These are phyloP conservation scores for Fundulus diaphanus DNA, from an alignment of 2,797 vertebrate species.

Conservation along the genomic window DNA sequence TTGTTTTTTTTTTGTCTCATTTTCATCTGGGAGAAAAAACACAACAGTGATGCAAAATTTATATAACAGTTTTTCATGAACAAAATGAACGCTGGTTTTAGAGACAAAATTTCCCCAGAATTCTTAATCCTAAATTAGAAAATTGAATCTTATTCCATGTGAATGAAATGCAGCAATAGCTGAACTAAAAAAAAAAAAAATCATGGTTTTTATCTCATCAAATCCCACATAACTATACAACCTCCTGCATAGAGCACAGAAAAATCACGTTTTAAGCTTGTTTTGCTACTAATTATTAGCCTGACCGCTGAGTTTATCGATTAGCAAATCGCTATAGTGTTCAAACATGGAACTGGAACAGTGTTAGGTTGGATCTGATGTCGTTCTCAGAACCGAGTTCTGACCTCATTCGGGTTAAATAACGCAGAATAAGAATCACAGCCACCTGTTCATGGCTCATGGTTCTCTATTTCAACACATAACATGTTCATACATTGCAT, in stretches of 20 bases:
- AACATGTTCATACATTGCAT: background rate
- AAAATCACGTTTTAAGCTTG: background rate
- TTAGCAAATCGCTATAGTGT: too few relatives aligned
- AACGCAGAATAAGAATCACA: background rate
- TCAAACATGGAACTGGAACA: background rate
- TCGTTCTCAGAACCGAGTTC: background rate
- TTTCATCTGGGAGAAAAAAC: background rate
- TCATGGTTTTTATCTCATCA: background rate
- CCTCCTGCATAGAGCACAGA: background rate
- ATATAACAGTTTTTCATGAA: background rate
- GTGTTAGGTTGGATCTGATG: background rate
- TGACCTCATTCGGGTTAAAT: background rate
- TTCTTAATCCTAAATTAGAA: background rate
- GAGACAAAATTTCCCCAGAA: background rate
- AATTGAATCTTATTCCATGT: background rate
- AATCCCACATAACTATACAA: background rate
- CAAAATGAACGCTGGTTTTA: background rate
- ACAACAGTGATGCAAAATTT: background rate
- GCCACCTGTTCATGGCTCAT: background rate
- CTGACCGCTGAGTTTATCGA: too few relatives aligned
- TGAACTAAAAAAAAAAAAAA: background rate
- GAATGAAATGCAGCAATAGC: background rate
- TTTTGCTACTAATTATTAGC: background rate
- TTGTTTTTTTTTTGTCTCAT: background rate
- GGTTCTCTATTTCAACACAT: background rate